Evolutionary conservation across 30 jellyfish, hydroid and myxozoan genomes (phyloP), one percentile per base, ranked within the genome.

Genomic region (Aurelia sp.): DNA sequence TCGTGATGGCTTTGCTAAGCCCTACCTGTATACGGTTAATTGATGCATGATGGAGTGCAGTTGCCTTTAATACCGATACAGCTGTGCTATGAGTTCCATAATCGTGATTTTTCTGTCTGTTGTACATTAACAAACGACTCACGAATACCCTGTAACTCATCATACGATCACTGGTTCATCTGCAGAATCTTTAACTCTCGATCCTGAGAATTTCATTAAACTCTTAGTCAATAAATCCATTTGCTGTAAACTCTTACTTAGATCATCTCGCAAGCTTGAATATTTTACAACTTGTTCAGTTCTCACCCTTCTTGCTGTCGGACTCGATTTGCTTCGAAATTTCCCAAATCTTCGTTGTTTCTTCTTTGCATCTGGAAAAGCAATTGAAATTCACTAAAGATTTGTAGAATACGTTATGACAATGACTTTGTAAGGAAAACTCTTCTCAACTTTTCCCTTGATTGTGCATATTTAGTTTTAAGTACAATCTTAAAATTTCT

Each of bases 161-260:
- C 9, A 37, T 2, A 37, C 50, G 10, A 37, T 58, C 17, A 20
- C 20, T 15, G 20, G 0, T 7, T 58, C 67, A 8, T 17, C 27
- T 58, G 67, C 20, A 5, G 67, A 58, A 15, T 58, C 27, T 20
- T 58, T 58, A 8, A 58, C 67, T 37, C 33, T 62, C 40, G 92
- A 61, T 33, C 64, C 74, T 11, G 92, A 83, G 18, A 83, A 41
- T 10, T 11, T 63, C 59, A 83, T 63, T 22, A 83, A 53, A 11
- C 84, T 76, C 63, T 83, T 83, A 15, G 92, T 60, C 13, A 83
- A 33, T n/a, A 65, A 62, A 57, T 83, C 92, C 74, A 71, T 71
- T 47, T 83, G 86, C 52, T 37, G 51, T 41, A 83, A 65, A 47
- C 92, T 83, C 3, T 40, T 76, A 17, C 64, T n/a, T 11, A 71